Percentiles rank a stretch among this genome's conserved stretches.
Conservation (phyloP, 2,888 invertebrate genomes). For the Phyllotreta striolata region DNA sequence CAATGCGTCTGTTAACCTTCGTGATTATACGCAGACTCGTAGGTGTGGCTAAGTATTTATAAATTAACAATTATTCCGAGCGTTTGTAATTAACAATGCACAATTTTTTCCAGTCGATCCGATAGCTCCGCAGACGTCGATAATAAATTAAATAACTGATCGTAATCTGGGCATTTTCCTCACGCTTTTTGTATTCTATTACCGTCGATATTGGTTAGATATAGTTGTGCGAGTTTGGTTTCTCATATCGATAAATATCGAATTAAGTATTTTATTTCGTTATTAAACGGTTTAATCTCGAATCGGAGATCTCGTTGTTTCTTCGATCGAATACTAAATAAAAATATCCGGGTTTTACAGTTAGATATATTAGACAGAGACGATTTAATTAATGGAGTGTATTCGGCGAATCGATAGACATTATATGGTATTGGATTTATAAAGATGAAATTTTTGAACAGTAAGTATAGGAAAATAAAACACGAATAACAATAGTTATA, state of each 20-base stretch:
- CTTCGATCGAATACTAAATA: neutral
- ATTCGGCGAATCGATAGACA: no score
- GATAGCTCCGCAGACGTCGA: slow-evolving; percentile 35
- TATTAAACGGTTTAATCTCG: slow-evolving; percentile 17
- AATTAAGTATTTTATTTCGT: slow-evolving; percentile 25
- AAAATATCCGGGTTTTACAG: neutral
- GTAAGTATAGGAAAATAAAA: no score
- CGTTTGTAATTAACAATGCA: slow-evolving; percentile 36
- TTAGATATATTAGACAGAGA: no score
- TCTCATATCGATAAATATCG: slow-evolving; percentile 33
- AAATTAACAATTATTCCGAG: slow-evolving; percentile 37
- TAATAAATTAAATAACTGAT: slow-evolving; percentile 41
- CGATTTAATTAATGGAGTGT: no score
- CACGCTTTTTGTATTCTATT: slow-evolving; percentile 40
- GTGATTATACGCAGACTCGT: neutral
- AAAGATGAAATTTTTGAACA: no score
- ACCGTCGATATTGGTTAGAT: slow-evolving; percentile 34
- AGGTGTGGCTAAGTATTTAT: slow-evolving; percentile 23
- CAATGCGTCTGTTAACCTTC: slow-evolving; percentile 4
- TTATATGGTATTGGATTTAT: no score
- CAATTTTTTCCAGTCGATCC: slow-evolving; percentile 33
- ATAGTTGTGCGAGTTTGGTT: slow-evolving; percentile 27
- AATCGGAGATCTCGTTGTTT: slow-evolving; percentile 3
- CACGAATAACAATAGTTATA: no score
- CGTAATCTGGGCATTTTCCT: slow-evolving; percentile 36